Base-by-base conservation (phyloP, 2,888 invertebrate species). In the Craniophora ligustri region DNA sequence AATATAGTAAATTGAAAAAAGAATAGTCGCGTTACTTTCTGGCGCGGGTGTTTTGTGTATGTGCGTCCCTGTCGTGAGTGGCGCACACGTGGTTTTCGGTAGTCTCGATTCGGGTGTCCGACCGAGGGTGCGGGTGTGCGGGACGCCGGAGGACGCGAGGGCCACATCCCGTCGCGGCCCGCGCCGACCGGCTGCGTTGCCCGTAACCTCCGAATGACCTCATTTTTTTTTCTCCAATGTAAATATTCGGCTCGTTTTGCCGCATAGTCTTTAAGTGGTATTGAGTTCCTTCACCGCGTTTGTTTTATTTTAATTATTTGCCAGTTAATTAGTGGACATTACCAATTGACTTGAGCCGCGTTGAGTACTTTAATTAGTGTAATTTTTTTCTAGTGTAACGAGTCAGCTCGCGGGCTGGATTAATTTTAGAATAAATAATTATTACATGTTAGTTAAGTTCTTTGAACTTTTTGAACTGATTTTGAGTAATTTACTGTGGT, bases 1-100 rank as follows among this genome's bases (percentile, higher is more conserved):
- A 90, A 92, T 91, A 92, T 92, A 92, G 91, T 92, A 91, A 92
- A 92, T 92, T 91, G 87, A 93, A 93, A 93, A 93, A 92, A 90
- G 91, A 77, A 78, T 87, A 84, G 79, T 60, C 39, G 30, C 48
- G 81, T 90, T 89, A 67, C 75, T 79, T 49, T 90, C 84, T 51
- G 18, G 30, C 76, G 32, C 23, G 42, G 3, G 67, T 38, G 21
- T 19, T 31, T 30, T 23, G 53, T 55, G 62, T 83, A 73, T 63
- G 49, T 71, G 77, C 71, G 71, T 92, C 91, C 61, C 82, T 81
- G 44, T 90, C 88, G 78, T 64, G 80, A 79, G 86, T 82, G 66
- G 82, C 86, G 91, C 90, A 89, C 91, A 92, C 91, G 92, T 92
- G 92, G 89, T 84, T 81, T 79, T 79, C 81, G 82, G 85, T 79